Evolutionary conservation across 2,888 invertebrate species (phyloP).

Genomic region (Cheilosia vernalis): DNA sequence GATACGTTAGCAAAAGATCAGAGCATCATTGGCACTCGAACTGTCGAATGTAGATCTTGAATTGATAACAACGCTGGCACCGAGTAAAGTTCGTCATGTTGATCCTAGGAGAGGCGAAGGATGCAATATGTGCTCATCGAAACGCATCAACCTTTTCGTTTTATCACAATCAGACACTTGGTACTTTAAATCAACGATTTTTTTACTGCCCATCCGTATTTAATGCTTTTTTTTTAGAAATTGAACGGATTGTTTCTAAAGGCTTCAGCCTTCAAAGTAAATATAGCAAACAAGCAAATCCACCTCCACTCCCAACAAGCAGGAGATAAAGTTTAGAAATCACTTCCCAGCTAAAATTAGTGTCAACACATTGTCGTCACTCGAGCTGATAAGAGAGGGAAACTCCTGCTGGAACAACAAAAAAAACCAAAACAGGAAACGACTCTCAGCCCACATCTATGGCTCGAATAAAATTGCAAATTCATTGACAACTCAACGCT

Average conservation of each 20-base stretch:
- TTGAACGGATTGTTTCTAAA: too few species aligned
- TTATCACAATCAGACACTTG: fast-evolving
- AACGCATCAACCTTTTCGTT: not conserved
- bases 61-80: too few species aligned
- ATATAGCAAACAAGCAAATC: too few species aligned
- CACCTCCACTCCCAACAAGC: not conserved
- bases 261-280: too few species aligned
- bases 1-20: too few species aligned
- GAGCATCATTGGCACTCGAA: too few species aligned
- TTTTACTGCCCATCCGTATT: not conserved
- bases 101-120: too few species aligned
- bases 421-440: conserved; percentile 18
- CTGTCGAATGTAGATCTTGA: too few species aligned
- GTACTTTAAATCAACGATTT: not conserved
- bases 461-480: conserved; percentile 30
- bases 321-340: not conserved
- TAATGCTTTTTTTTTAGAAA: not conserved
- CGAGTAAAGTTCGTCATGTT: too few species aligned
- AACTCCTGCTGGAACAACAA: conserved; percentile 4
- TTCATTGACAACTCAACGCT: conserved; percentile 53
- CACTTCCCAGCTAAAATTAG: not conserved
- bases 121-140: too few species aligned
- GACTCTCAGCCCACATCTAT: conserved; percentile 9
- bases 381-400: not conserved
- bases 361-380: not conserved